phyloP scores from a whole-genome alignment of 2,113 vertebrate species.

The Fregata magnificens region DNA sequence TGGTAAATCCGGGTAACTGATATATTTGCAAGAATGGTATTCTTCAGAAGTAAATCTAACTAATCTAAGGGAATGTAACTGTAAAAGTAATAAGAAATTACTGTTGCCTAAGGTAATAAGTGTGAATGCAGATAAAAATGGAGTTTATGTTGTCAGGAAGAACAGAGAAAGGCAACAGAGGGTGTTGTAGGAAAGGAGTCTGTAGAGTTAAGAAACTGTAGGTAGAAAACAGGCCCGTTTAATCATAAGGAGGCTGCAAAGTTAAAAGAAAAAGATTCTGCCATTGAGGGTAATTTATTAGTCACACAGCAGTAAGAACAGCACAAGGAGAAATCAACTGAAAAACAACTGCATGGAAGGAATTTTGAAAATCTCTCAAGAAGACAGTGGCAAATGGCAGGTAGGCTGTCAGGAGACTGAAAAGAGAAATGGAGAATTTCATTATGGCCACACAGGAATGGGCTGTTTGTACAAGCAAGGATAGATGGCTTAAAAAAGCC shows the following conservation, averaged over 20 bases:
- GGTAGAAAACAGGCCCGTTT: not conserved
- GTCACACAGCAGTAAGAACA: not conserved
- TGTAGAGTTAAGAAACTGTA: not conserved
- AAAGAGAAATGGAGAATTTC: conserved; percentile 6
- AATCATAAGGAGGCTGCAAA: not conserved
- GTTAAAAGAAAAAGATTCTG: not conserved
- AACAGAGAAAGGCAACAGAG: not conserved
- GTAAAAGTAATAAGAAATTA: not conserved
- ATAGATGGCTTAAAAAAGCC: not conserved
- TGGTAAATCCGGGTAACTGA: not conserved
- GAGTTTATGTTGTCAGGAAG: not conserved
- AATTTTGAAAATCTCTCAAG: not conserved
- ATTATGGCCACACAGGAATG: not conserved
- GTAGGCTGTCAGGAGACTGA: not conserved
- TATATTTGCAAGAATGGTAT: not conserved
- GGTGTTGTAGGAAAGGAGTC: not conserved
- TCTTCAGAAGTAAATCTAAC: not conserved
- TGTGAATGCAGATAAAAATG: not conserved
- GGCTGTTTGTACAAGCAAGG: not conserved
- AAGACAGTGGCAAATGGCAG: not conserved
- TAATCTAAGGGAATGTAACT: not conserved
- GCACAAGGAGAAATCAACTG: not conserved
- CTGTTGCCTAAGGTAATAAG: not conserved
- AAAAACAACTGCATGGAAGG: not conserved
- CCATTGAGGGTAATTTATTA: not conserved